Evolutionary conservation across 2,113 vertebrate genomes (phyloP).

Genomic region (Alethe diademata): DNA sequence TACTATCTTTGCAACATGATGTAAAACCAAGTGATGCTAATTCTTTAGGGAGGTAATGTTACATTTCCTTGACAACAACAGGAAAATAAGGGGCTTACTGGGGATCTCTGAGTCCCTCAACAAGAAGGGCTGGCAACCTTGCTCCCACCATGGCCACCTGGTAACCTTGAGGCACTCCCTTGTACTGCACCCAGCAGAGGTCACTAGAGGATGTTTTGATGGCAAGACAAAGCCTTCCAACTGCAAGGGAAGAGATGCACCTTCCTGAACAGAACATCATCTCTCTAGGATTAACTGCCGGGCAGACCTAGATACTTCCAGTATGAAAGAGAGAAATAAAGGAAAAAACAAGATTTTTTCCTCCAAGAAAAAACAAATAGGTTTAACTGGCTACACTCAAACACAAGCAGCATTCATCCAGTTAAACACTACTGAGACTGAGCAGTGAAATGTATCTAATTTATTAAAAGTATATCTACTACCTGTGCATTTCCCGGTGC

Average conservation of each 20-base stretch:
- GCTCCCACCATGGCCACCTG: not conserved
- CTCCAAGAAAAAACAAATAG: not conserved
- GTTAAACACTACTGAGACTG: not conserved
- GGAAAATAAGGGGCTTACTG: not conserved
- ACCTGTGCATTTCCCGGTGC: slow-evolving; percentile 79
- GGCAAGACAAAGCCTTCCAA: not conserved
- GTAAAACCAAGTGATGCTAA: not conserved
- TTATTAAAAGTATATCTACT: slow-evolving; percentile 44
- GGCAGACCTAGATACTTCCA: not conserved
- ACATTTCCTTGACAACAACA: not conserved
- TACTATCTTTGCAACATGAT: not conserved
- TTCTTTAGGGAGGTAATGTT: not conserved
- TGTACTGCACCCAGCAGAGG: slow-evolving; percentile 2
- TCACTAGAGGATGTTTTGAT: not conserved
- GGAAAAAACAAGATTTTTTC: too few relatives aligned
- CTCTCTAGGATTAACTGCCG: not conserved
- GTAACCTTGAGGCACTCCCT: not conserved
- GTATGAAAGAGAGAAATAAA: not conserved
- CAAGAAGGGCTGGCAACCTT: not conserved
- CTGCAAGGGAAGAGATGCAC: not conserved
- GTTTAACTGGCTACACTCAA: not conserved
- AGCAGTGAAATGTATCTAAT: not conserved
- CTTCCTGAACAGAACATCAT: not conserved
- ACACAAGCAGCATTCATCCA: not conserved
- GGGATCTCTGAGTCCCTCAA: not conserved